Conservation (phyloP, 2,797 vertebrate species). For the Somateria mollissima region DNA sequence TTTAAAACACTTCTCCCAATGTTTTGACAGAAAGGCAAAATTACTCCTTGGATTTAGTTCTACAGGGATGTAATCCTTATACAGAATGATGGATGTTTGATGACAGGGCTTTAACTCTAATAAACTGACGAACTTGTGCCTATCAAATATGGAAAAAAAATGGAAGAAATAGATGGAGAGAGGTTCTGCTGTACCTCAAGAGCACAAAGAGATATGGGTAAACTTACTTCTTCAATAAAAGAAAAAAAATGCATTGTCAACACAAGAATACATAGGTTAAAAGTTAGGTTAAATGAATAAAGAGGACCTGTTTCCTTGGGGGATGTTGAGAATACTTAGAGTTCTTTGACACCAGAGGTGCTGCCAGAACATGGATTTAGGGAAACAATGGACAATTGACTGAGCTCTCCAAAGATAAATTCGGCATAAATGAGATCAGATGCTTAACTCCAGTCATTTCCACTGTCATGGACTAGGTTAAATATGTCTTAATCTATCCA, state of each 20-base stretch:
- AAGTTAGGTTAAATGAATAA: conserved; percentile 50
- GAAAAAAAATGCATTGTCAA: not conserved
- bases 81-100: not conserved
- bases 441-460: conserved; percentile 32
- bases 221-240: not conserved
- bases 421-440: conserved; percentile 56
- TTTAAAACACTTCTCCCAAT: not conserved
- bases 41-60: not conserved
- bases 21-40: not conserved
- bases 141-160: not conserved
- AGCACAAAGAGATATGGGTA: not conserved
- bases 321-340: conserved; percentile 52
- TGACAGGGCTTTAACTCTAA: not conserved
- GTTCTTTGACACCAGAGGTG: conserved; percentile 38
- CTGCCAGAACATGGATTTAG: conserved; percentile 68
- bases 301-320: conserved; percentile 25
- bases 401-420: conserved; percentile 56
- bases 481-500: conserved; percentile 33
- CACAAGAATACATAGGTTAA: not conserved
- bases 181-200: not conserved
- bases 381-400: conserved; percentile 67
- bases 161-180: not conserved
- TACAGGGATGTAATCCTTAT: not conserved
- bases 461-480: conserved; percentile 4
- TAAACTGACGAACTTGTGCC: not conserved